Evolutionary conservation across 2,113 vertebrate genomes (phyloP), one percentile per base, ranked within the genome.

Genomic region (Pimephales promelas): DNA sequence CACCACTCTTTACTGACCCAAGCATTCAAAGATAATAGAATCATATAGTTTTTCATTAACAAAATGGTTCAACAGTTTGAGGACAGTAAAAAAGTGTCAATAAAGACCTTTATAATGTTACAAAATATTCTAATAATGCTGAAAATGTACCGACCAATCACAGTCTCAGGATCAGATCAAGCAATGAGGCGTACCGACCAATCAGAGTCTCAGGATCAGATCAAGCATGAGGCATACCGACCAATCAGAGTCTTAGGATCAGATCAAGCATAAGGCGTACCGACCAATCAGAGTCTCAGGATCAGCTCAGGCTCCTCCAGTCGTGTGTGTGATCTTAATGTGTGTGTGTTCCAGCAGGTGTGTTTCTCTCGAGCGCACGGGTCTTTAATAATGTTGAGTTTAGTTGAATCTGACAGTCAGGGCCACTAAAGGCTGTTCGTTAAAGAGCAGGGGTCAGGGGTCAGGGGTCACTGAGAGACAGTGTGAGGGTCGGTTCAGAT

Each of bases 351-450:
- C 45, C 56, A 62, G 45, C 28, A 79, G 56, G 57, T 43, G 76
- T 62, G 57, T 62, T 79, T 20, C 76, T 62, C 36, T 24, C 34
- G 40, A 43, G 76, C 57, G 4, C 36, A 4, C 36, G 24, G n/a
- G 26, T 79, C 36, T 79, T 79, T 28, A 79, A 45, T 79, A 79
- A 79, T 62, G 76, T 62, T 24, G 40, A 62, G 36, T 62, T 28
- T 62, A 62, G 76, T 79, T 62, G 57, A 62, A 62, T 62, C 56
- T 62, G 56, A 62, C 57, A 59, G 76, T 57, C 0, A 36, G 47
- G 57, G 8, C 11, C 1, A n/a, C 52, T 10, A 57, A 76, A 11
- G 24, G 40, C 31, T 9, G 74, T 40, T 76, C 5, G 20, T 54
- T 76, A 76, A 76, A 57, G 76, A 10, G 75, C 36, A 62, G 57